Evolutionary conservation across 2,888 invertebrate genomes (phyloP), one percentile per base, ranked within the genome.

Genomic region (Amitus sp.): DNA sequence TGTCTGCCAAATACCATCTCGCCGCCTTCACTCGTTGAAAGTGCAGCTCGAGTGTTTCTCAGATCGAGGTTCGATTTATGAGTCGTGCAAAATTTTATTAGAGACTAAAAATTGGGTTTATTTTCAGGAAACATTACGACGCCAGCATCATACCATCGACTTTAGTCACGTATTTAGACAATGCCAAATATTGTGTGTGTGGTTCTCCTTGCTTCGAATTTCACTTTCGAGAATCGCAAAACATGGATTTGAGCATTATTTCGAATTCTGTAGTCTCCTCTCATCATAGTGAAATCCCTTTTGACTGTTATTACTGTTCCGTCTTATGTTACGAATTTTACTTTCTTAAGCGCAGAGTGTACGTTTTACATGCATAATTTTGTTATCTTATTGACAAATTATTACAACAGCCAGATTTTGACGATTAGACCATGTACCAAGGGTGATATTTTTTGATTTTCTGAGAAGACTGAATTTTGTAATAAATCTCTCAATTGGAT

Each of bases 301-400:
- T 88, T 70, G 87, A 88, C 71, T 87, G 87, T 74, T 87, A 85
- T 73, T 88, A 86, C 77, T 90, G 89, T 77, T 88, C 88, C n/a
- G n/a, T n/a, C n/a, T n/a, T n/a, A n/a, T n/a, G n/a, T n/a, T n/a
- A 19, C 9, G 10, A 19, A n/a, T 19, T 42, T 19, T 7, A 42
- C n/a, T 3, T 3, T 42, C n/a, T n/a, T n/a, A n/a, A n/a, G n/a
- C n/a, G n/a, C n/a, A n/a, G n/a, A n/a, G n/a, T n/a, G n/a, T n/a
- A n/a, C n/a, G n/a, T n/a, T n/a, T n/a, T n/a, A n/a, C n/a, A n/a
- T n/a, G n/a, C n/a, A n/a, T n/a, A n/a, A n/a, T n/a, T n/a, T n/a
- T n/a, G n/a, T n/a, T n/a, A n/a, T n/a, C n/a, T n/a, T n/a, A n/a
- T n/a, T n/a, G n/a, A n/a, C n/a, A n/a, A n/a, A n/a, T n/a, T n/a